Percentiles rank a stretch among this genome's conserved stretches.
Conservation (phyloP, 1,140 invertebrate species). For the Drosophila albomicans region DNA sequence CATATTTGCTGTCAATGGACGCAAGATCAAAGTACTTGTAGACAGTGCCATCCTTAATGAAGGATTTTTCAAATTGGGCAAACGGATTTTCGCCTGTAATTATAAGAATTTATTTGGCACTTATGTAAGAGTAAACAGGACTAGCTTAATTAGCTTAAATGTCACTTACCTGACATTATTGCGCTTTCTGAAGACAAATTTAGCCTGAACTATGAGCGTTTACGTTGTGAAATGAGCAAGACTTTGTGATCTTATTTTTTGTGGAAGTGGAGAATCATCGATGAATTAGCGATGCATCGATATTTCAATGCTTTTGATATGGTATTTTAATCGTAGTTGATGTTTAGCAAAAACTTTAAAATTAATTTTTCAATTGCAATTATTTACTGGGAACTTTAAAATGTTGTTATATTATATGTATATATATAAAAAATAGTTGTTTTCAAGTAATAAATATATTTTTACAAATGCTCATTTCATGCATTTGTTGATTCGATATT, state of each 20-base stretch:
- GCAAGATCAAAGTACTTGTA: conserved; percentile 92
- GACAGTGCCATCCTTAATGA: conserved; percentile 88
- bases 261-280: background rate
- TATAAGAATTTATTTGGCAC: background rate
- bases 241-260: conserved; percentile 26
- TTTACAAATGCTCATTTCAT: no score
- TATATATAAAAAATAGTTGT: no score
- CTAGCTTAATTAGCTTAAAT: background rate
- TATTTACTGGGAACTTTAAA: no score
- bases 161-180: conserved; percentile 65
- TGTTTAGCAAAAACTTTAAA: no score
- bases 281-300: conserved; percentile 4
- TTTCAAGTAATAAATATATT: no score
- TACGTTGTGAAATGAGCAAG: conserved; percentile 47
- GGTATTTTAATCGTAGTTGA: background rate
- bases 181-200: conserved; percentile 21
- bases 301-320: background rate
- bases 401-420: no score
- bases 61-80: conserved; percentile 88
- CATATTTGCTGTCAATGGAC: conserved; percentile 90
- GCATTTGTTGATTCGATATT: no score
- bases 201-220: conserved; percentile 40
- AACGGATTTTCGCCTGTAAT: conserved; percentile 89
- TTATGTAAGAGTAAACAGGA: conserved; percentile 50
- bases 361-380: no score